Conservation (phyloP, 37 sponge, comb jelly and placozoan species). For the Bolinopsis microptera region DNA sequence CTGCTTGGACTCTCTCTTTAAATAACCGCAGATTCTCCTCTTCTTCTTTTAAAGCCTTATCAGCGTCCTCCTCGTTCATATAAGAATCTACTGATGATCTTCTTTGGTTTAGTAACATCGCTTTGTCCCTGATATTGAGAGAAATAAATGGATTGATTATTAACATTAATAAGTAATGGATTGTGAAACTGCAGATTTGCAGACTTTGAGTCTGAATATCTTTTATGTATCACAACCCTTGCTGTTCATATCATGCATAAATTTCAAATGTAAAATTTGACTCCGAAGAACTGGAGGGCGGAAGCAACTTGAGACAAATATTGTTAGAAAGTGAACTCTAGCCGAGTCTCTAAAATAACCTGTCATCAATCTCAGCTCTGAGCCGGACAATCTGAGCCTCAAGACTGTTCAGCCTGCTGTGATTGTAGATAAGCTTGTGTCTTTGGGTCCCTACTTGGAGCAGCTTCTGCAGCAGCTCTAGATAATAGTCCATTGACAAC, state of each 20-base stretch:
- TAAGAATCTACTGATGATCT: neutral
- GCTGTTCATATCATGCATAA: too few relatives aligned
- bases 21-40: neutral
- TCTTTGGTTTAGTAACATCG: neutral
- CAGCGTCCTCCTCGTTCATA: neutral
- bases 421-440: slow-evolving; percentile 34
- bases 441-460: neutral
- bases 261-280: too few relatives aligned
- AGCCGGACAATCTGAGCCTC: slow-evolving; percentile 19
- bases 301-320: too few relatives aligned
- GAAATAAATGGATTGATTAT: too few relatives aligned
- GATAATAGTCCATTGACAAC: neutral
- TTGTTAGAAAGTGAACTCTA: too few relatives aligned
- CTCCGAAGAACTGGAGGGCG: too few relatives aligned
- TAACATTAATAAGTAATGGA: too few relatives aligned
- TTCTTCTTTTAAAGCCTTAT: neutral
- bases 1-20: neutral
- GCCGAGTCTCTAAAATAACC: too few relatives aligned
- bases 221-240: too few relatives aligned
- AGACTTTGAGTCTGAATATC: too few relatives aligned
- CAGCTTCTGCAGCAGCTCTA: neutral
- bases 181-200: too few relatives aligned
- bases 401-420: slow-evolving; percentile 11
- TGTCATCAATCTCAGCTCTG: slow-evolving; percentile 25
- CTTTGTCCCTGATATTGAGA: neutral